Conservation (phyloP, 2,888 invertebrate genomes). For the Cheilosia impressa region DNA sequence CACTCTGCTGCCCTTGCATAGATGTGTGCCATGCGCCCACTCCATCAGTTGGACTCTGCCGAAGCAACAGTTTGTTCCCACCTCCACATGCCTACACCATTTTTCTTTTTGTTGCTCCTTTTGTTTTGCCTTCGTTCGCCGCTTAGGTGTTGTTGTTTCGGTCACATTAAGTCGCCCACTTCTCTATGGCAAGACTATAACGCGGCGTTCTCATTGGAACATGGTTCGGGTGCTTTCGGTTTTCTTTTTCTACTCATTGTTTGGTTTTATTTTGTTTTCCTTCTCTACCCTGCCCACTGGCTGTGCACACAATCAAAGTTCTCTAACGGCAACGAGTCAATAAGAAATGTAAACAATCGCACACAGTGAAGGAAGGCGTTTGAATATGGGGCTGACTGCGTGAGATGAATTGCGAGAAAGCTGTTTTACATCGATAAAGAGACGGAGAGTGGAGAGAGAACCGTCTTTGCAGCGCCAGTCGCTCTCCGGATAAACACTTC, state of each 20-base stretch:
- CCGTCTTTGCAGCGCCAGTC: conserved; percentile 32
- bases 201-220: conserved; percentile 73
- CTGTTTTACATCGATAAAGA: background rate
- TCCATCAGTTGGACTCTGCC: conserved; percentile 22
- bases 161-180: conserved; percentile 63
- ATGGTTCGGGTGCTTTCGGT: conserved; percentile 46
- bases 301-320: conserved; percentile 13
- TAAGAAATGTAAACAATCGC: conserved; percentile 60
- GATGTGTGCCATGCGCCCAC: conserved; percentile 53
- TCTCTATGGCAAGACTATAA: conserved; percentile 31
- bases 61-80: conserved; percentile 74
- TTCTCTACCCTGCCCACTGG: conserved; percentile 68
- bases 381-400: background rate
- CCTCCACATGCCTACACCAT: conserved; percentile 73
- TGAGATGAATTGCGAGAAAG: conserved; percentile 17
- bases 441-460: conserved; percentile 1
- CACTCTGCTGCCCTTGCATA: conserved; percentile 42
- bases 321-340: conserved; percentile 44
- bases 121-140: conserved; percentile 34
- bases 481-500: conserved; percentile 43
- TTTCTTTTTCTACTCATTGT: conserved; percentile 32
- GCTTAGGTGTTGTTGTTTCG: conserved; percentile 65
- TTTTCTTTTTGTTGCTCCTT: conserved; percentile 54
- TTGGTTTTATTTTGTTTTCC: conserved; percentile 53
- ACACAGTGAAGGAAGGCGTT: conserved; percentile 7